phyloP scores from a whole-genome alignment of 2,888 invertebrate species.

The Scaptomyza tumidula region DNA sequence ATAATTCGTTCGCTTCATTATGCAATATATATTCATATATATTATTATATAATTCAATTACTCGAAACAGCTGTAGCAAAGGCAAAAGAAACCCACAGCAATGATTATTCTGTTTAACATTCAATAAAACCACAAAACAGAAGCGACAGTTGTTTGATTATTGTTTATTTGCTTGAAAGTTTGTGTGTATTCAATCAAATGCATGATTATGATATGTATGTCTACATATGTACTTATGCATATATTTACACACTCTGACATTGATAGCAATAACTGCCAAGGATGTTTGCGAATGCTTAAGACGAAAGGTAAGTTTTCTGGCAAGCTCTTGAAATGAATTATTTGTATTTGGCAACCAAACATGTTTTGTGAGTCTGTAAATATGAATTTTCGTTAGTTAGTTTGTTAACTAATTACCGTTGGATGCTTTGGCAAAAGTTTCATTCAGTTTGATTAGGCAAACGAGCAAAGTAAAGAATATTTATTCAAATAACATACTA shows the following conservation, averaged over 20 bases:
- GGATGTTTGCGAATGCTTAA: background rate
- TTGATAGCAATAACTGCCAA: slow-evolving; percentile 22
- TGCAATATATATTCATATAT: slow-evolving; percentile 22
- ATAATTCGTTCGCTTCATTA: slow-evolving; percentile 24
- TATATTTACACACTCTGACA: slow-evolving; percentile 36
- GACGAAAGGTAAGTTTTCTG: background rate
- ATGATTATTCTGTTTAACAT: slow-evolving; percentile 8
- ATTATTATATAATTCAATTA: slow-evolving; percentile 24
- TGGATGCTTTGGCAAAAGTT: slow-evolving; percentile 12
- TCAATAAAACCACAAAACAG: background rate
- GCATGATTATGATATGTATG: slow-evolving; percentile 40
- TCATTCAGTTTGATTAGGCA: slow-evolving; percentile 29
- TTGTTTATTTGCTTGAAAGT: slow-evolving; percentile 39
- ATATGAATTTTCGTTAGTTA: slow-evolving; percentile 36
- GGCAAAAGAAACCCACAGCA: background rate
- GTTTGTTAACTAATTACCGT: slow-evolving; percentile 47
- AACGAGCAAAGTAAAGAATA: slow-evolving; percentile 10
- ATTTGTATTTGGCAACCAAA: slow-evolving; percentile 38
- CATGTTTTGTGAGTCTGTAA: slow-evolving; percentile 36
- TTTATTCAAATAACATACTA: slow-evolving; percentile 7
- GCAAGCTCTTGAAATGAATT: background rate
- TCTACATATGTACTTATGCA: slow-evolving; percentile 15
- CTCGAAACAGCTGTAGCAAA: background rate
- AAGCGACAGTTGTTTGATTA: too few species aligned
- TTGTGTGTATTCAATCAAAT: slow-evolving; percentile 51